A percentile compares a stretch with the other conserved stretches of the same genome.
phyloP scores from a whole-genome alignment of 2,888 invertebrate species.

The Lasius fuliginosus region DNA sequence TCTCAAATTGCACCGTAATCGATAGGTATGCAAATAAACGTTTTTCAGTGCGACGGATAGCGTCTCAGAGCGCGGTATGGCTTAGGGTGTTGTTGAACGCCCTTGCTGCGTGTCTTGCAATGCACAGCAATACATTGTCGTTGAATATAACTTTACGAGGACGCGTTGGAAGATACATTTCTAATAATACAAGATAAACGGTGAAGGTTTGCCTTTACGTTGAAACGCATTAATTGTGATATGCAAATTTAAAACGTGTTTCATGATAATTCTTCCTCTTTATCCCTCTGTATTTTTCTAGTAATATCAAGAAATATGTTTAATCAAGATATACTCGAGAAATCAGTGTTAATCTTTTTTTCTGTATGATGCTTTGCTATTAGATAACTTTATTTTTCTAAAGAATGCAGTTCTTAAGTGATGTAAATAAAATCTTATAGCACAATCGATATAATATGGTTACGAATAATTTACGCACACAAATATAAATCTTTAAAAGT shows the following conservation, averaged over 20 bases:
- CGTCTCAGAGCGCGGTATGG: slow-evolving; percentile 3
- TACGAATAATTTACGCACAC: background rate
- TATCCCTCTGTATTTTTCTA: background rate
- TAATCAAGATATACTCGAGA: background rate
- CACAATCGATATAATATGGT: background rate
- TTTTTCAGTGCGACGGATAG: slow-evolving; percentile 36
- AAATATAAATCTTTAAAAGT: background rate
- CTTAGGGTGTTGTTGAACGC: slow-evolving; percentile 24
- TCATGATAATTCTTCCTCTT: background rate
- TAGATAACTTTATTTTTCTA: background rate
- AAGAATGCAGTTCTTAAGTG: background rate
- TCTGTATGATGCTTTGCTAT: too few relatives aligned
- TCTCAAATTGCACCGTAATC: slow-evolving; percentile 68
- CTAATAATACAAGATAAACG: slow-evolving; percentile 21
- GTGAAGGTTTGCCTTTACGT: background rate
- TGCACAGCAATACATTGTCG: slow-evolving; percentile 14
- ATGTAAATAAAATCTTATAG: background rate
- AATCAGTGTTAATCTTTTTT: background rate
- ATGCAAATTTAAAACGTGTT: slow-evolving; percentile 1
- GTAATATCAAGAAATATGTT: background rate
- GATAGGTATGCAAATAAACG: slow-evolving; percentile 64
- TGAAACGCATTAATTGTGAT: slow-evolving; percentile 11
- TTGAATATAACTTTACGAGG: slow-evolving; percentile 33
- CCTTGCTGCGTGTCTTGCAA: slow-evolving; percentile 34
- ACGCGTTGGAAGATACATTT: background rate